Evolutionary conservation across 1,140 invertebrate genomes (phyloP).

Genomic region (Listronotus oregonensis): DNA sequence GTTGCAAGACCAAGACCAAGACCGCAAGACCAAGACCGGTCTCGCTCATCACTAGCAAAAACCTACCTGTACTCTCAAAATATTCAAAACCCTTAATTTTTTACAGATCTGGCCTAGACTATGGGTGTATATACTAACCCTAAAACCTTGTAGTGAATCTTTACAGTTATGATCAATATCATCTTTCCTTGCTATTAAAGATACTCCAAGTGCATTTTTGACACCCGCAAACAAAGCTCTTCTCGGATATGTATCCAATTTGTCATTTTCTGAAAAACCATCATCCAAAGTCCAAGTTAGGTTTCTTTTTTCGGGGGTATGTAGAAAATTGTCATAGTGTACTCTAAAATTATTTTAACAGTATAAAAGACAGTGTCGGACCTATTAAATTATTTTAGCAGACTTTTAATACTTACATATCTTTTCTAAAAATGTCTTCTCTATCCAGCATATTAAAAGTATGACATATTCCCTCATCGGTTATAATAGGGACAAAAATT

Average conservation of each 20-base stretch:
- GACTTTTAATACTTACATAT: constrained; percentile 52
- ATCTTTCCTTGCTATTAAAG: constrained; percentile 52
- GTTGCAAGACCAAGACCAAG: too few relatives aligned
- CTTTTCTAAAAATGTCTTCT: constrained; percentile 61
- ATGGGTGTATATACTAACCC: constrained; percentile 49
- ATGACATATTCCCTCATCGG: constrained; percentile 70
- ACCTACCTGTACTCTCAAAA: too few relatives aligned
- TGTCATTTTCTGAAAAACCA: constrained; percentile 54
- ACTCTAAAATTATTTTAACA: constrained; percentile 20
- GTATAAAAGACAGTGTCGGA: too few relatives aligned
- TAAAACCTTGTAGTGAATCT: constrained; percentile 60
- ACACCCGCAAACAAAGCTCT: constrained; percentile 57
- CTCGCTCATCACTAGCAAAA: too few relatives aligned
- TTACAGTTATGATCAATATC: constrained; percentile 60
- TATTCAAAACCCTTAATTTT: too few relatives aligned
- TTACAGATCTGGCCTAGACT: too few relatives aligned
- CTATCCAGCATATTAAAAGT: constrained; percentile 67
- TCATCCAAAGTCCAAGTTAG: constrained; percentile 56
- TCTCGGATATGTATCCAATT: constrained; percentile 57
- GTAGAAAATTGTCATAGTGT: constrained; percentile 31
- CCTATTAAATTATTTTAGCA: constrained; percentile 8
- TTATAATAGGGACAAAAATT: constrained; percentile 64
- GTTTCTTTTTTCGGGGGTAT: constrained; percentile 4
- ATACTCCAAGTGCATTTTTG: constrained; percentile 56
- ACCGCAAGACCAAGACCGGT: too few relatives aligned